Percentiles rank a stretch among this genome's conserved stretches.
Evolutionary conservation across 1,140 invertebrate genomes (phyloP).

Genomic region (Philaenus spumarius): DNA sequence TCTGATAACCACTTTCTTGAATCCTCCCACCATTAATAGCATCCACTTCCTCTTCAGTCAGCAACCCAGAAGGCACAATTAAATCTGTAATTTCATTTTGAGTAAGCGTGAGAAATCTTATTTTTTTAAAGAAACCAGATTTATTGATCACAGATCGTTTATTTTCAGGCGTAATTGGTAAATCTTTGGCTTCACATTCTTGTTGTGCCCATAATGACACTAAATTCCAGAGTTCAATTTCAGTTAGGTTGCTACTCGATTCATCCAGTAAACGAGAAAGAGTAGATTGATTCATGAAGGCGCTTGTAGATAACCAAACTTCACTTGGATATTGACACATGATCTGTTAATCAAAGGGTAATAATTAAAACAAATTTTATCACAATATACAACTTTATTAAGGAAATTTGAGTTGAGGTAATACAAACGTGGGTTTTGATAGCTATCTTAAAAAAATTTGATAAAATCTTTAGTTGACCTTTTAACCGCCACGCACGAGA

Average conservation of each 20-base stretch:
- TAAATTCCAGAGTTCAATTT: conserved; percentile 23
- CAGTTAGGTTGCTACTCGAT: conserved; percentile 23
- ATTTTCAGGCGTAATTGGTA: conserved; percentile 7
- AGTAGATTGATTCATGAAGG: conserved; percentile 15
- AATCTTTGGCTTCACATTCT: conserved; percentile 16
- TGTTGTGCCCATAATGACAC: conserved; percentile 23
- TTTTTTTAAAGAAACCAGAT: conserved; percentile 16
- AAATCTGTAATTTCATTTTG: conserved; percentile 13
- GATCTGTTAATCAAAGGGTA: conserved; percentile 22
- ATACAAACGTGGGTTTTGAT: too few species aligned
- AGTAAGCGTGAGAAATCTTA: conserved; percentile 26
- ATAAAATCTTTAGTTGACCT: too few species aligned
- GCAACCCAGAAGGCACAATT: conserved; percentile 14
- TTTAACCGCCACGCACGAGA: too few species aligned
- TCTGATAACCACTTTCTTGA: neutral
- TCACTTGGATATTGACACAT: conserved; percentile 25
- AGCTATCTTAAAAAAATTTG: too few species aligned
- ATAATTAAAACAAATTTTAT: too few species aligned
- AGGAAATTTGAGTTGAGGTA: too few species aligned
- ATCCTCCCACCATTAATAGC: conserved; percentile 7
- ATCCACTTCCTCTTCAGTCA: conserved; percentile 18
- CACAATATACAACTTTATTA: too few species aligned
- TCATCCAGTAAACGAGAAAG: conserved; percentile 25
- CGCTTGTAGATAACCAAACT: conserved; percentile 14
- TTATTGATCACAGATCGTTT: conserved; percentile 18